Evolutionary conservation across 2,797 vertebrate species (phyloP).

Genomic region (Acestrorhynchus altus): DNA sequence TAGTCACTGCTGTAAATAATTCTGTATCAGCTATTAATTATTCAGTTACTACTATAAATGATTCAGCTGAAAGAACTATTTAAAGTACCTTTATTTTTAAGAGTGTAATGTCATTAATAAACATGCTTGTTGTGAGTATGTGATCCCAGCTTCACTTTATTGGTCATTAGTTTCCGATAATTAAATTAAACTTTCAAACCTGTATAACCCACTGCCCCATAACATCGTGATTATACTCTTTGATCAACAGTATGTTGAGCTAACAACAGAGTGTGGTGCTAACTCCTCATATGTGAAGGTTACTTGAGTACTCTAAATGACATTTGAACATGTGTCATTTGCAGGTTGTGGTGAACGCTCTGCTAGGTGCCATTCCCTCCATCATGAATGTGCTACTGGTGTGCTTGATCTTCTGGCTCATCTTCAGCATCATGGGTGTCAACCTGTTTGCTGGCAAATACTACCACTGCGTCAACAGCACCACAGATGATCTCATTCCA

Average conservation of each 20-base stretch:
- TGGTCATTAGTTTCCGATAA: neutral
- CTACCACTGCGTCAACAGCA: conserved; percentile 92
- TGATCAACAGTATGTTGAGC: neutral
- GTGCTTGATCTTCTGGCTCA: conserved; percentile 99
- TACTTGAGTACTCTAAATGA: neutral
- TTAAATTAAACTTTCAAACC: neutral
- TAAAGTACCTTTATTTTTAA: no score
- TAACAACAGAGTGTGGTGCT: neutral
- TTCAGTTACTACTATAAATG: no score
- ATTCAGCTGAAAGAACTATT: no score
- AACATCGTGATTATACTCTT: conserved; percentile 11
- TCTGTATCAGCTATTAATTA: no score
- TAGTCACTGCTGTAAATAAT: no score
- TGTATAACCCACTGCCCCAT: neutral
- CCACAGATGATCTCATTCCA: conserved; percentile 77
- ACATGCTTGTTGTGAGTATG: conserved; percentile 1
- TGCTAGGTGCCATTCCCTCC: conserved; percentile 96
- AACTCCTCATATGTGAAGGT: neutral
- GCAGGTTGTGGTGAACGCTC: conserved; percentile 97
- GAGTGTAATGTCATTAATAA: conserved; percentile 15
- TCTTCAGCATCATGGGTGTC: conserved; percentile 99
- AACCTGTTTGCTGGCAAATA: conserved; percentile 98
- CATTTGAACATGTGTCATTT: conserved; percentile 23
- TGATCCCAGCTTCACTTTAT: neutral
- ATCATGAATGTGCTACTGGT: conserved; percentile 99